Percentiles rank a stretch among this genome's conserved stretches.
phyloP scores from a whole-genome alignment of 2,113 vertebrate genomes.

The Mesitornis unicolor region DNA sequence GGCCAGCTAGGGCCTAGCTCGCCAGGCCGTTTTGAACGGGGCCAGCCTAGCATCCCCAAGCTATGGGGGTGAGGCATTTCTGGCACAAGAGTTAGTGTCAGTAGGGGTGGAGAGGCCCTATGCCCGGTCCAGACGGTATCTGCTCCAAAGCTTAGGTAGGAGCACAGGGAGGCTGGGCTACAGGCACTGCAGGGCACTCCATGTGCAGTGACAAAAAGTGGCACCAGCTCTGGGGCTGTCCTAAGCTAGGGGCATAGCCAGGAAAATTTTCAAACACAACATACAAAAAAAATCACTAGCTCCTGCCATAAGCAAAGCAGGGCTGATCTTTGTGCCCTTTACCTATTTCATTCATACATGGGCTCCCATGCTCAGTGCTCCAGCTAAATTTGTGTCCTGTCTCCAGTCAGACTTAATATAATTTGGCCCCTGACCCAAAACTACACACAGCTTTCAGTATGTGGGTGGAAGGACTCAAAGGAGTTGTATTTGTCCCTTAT shows the following conservation, averaged over 20 bases:
- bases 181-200: neutral
- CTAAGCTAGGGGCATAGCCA: neutral
- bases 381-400: neutral
- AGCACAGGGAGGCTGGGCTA: neutral
- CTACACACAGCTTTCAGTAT: neutral
- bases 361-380: neutral
- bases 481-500: neutral
- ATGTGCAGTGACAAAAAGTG: neutral
- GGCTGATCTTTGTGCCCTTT: neutral
- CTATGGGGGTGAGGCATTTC: neutral
- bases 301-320: neutral
- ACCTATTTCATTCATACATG: neutral
- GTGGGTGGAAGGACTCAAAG: neutral
- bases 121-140: neutral
- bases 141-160: neutral
- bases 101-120: neutral
- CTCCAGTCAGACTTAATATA: neutral
- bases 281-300: neutral
- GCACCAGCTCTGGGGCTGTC: neutral
- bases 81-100: neutral
- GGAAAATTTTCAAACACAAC: neutral
- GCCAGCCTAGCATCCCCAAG: neutral
- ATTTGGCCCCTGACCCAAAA: neutral
- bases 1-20: neutral
- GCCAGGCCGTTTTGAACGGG: rapidly evolving